Evolutionary conservation across 2,113 vertebrate genomes (phyloP).

Genomic region (Eira barbara): DNA sequence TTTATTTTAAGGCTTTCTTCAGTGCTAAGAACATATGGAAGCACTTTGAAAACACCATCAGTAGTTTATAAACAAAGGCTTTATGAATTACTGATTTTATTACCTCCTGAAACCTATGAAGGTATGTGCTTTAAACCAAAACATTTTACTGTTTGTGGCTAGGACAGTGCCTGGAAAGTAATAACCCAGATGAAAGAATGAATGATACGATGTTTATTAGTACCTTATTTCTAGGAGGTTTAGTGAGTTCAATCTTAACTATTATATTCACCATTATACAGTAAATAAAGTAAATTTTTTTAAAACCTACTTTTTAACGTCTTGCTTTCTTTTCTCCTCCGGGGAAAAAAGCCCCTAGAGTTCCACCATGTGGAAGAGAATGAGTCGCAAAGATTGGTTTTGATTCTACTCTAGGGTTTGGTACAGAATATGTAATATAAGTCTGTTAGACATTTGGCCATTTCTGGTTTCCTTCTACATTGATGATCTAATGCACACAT

Average conservation of each 20-base stretch:
- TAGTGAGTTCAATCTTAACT: neutral
- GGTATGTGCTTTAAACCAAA: constrained; percentile 82
- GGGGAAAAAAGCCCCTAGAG: neutral
- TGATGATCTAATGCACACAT: neutral
- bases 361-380: neutral
- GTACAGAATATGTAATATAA: neutral
- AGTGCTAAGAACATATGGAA: constrained; percentile 88
- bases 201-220: neutral
- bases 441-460: neutral
- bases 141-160: constrained; percentile 5
- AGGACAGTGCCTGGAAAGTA: neutral
- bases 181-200: neutral
- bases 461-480: neutral
- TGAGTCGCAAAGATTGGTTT: neutral
- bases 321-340: neutral
- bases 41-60: constrained; percentile 85
- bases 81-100: constrained; percentile 91
- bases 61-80: constrained; percentile 90
- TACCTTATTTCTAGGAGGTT: neutral
- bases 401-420: neutral
- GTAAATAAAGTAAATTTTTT: neutral
- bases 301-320: neutral
- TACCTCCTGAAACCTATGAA: constrained; percentile 91
- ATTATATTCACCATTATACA: neutral
- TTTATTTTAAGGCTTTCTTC: constrained; percentile 86